Conservation (phyloP, 92 coral and sea anemone species). For the Palythoa grandis region DNA sequence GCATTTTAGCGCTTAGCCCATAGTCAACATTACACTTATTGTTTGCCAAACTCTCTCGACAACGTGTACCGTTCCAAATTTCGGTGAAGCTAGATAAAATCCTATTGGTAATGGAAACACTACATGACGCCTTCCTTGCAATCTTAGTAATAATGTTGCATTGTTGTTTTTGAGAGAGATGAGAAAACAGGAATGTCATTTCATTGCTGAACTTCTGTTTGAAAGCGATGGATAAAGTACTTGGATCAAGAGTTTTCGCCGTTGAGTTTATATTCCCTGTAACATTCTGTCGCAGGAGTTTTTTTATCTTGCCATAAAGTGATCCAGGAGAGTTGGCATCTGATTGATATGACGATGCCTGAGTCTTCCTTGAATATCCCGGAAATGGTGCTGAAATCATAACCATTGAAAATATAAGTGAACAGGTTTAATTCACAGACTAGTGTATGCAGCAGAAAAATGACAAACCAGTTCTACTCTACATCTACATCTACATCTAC, state of each 20-base stretch:
- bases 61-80: conserved; percentile 14
- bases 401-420: neutral
- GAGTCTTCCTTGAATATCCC: neutral
- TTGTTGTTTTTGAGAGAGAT: conserved; percentile 55
- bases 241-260: neutral
- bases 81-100: conserved; percentile 43
- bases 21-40: conserved; percentile 8
- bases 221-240: conserved; percentile 23
- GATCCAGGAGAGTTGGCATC: neutral
- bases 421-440: no score
- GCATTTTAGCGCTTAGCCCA: conserved; percentile 31
- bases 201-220: conserved; percentile 59
- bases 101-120: conserved; percentile 18
- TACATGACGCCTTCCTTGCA: conserved; percentile 51
- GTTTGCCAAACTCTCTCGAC: neutral
- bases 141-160: conserved; percentile 53
- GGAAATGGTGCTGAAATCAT: conserved; percentile 25
- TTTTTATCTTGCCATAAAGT: neutral
- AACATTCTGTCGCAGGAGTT: neutral
- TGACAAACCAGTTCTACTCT: neutral
- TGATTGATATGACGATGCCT: neutral
- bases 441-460: neutral
- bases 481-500: no score
- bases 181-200: conserved; percentile 61
- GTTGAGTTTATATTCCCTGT: conserved; percentile 1